Base-by-base conservation (phyloP, 1,140 invertebrate species). In the Sarcophaga peregrina region DNA sequence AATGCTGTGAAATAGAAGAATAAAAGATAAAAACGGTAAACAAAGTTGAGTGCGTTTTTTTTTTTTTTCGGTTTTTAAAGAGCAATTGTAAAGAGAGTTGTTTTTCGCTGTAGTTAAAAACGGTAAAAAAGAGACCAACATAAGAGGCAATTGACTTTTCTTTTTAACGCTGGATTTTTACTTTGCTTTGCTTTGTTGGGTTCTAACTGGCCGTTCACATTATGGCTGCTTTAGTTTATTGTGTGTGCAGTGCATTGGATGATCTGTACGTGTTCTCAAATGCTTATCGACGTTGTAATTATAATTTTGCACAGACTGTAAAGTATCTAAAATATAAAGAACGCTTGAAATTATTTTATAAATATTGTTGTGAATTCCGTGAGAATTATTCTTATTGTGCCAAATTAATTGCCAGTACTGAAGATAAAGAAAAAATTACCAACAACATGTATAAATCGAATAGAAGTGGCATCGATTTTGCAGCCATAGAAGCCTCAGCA, bases 181-280 rank as follows among this genome's bases (percentile, higher is more conserved):
- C 8, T 17, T 68, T 68, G 62, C 8, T 17, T 68, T 68, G n/a
- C 62, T 58, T n/a, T 37, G 25, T 15, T 13, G 15, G 13, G 54
- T n/a, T 58, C 54, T 68, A 20, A 20, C 17, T 5, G 62, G 54
- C 13, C 62, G 9, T 20, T 9, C 62, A 45, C 17, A 81, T 5
- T 73, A 90, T 90, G 89, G 90, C 86, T 82, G 87, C 89, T 85
- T 83, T 90, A 84, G 84, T 85, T 81, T 84, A 87, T 80, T 84
- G 88, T 50, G 83, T 82, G 54, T 85, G 83, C 81, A 84, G 83
- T 84, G 84, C 86, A 17, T 72, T 89, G 80, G 82, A 85, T 46
- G 88, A 89, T 68, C 73, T 90, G 20, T 86, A 84, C 83, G 87
- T 86, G 85, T 85, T 90, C 25, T 84, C 86, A 83, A 84, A 88